Evolutionary conservation across 2,888 invertebrate genomes (phyloP).

Genomic region (Pediacus dermestoides): DNA sequence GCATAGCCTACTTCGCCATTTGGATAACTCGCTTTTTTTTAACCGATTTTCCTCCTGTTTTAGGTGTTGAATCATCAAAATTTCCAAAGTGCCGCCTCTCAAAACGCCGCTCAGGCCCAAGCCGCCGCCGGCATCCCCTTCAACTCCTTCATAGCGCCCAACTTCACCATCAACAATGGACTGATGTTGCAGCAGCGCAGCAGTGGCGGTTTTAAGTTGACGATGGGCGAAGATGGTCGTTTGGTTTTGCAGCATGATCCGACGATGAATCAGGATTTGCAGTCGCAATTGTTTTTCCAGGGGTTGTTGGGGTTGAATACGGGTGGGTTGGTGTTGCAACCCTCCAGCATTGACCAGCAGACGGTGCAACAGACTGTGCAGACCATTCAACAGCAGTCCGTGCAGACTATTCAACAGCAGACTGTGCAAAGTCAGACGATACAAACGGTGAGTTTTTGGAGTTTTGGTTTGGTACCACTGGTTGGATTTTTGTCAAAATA

Average conservation of each 20-base stretch:
- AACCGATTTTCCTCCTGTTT: no score
- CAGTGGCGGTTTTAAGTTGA: conserved; percentile 60
- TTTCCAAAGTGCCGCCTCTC: conserved; percentile 45
- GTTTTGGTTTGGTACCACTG: no score
- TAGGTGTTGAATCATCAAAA: conserved; percentile 48
- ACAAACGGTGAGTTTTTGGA: no score
- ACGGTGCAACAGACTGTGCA: conserved; percentile 48
- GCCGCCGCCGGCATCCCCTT: conserved; percentile 39
- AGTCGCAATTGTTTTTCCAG: conserved; percentile 48
- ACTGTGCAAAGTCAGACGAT: conserved; percentile 49
- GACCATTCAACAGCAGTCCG: conserved; percentile 49
- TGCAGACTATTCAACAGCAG: conserved; percentile 49
- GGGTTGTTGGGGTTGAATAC: conserved; percentile 47
- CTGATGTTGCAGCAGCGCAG: conserved; percentile 56
- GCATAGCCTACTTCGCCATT: conserved; percentile 4
- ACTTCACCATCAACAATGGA: conserved; percentile 48
- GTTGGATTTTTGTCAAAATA: no score
- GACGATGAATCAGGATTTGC: conserved; percentile 54
- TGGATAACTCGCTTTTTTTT: conserved; percentile 10
- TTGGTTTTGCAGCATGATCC: conserved; percentile 65
- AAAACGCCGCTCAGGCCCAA: conserved; percentile 37
- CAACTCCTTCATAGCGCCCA: conserved; percentile 44
- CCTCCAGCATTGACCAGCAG: conserved; percentile 48
- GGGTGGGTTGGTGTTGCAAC: conserved; percentile 46
- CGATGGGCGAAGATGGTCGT: conserved; percentile 66